Evolutionary conservation across 2,113 vertebrate species (phyloP), one percentile per base, ranked within the genome.

Genomic region (Vulpes ferrilata): DNA sequence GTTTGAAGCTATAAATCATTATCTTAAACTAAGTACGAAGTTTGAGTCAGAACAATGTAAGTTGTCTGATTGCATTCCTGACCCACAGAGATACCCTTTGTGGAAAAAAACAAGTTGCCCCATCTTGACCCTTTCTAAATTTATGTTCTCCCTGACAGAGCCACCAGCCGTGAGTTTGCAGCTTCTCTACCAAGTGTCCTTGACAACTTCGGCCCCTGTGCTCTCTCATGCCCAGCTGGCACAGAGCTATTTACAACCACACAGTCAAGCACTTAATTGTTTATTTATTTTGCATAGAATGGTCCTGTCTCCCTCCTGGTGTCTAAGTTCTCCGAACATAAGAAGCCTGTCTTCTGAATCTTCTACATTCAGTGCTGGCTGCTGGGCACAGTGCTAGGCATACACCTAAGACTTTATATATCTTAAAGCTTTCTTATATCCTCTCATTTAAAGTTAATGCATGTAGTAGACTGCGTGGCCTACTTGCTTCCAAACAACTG

Each of bases 1-100:
- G 12, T 90, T 69, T 83, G 67, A 92, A 88, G 78, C 53, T 88
- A 67, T 96, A 96, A 93, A 96, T 92, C 80, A 64, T 83, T 83
- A 60, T 76, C 55, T 89, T 79, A 87, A 97, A 95, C 93, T 97
- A 83, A 90, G 71, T 27, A 79, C n/a, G 53, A 74, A 97, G 80
- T 92, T 96, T 93, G 48, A 83, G 43, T 97, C 74, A 83, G 55
- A 89, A 48, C 90, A 92, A 69, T 6, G 2, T 55, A 96, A 95
- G 65, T 73, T 69, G 89, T 87, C 87, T 88, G 86, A 92, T 91
- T 86, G 71, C 87, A 96, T 96, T 95, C 90, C 91, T 96, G 95
- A 96, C 76, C 62, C 57, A 96, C 88, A 95, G 65, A 78, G 93
- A 95, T 91, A 78, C 17, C 67, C 73, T 73, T 53, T 95, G 87